Percentiles rank a stretch among this genome's conserved stretches.
Conservation (phyloP, 2,888 invertebrate genomes). For the Formica aserva region DNA sequence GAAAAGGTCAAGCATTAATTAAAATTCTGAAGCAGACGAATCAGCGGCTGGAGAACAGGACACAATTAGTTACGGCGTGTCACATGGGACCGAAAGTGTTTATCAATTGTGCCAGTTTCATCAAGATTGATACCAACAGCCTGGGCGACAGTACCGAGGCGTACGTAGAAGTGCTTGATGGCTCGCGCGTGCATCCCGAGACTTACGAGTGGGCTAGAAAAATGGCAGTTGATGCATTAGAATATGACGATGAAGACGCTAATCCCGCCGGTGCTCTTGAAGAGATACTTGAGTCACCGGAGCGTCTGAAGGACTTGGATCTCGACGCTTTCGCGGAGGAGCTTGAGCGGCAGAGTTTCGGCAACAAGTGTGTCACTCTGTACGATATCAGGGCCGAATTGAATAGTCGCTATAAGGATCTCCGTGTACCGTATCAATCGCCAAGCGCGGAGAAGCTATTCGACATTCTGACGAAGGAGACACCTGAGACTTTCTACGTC, state of each 20-base stretch:
- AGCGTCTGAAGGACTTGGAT: constrained; percentile 97
- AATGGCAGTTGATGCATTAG: constrained; percentile 99
- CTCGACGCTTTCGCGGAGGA: constrained; percentile 99
- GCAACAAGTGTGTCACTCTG: constrained; percentile 96
- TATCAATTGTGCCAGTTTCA: constrained; percentile 99
- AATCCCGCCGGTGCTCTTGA: constrained; percentile 99
- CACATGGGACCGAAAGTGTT: constrained; percentile 99
- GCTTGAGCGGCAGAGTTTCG: constrained; percentile 93
- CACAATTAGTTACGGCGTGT: constrained; percentile 97
- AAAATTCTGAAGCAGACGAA: constrained; percentile 96
- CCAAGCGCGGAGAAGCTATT: constrained; percentile 96
- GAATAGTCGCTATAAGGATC: constrained; percentile 96
- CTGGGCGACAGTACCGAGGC: constrained; percentile 97
- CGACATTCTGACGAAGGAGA: constrained; percentile 98
- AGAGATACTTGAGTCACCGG: constrained; percentile 98
- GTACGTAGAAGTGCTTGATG: constrained; percentile 98
- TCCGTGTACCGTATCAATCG: constrained; percentile 92
- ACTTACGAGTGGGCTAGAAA: constrained; percentile 99
- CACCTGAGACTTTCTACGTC: constrained; percentile 96
- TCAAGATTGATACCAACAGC: constrained; percentile 98
- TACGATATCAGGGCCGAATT: constrained; percentile 99
- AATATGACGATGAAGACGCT: constrained; percentile 98
- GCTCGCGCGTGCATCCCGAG: constrained; percentile 99
- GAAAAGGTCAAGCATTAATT: constrained; percentile 95
- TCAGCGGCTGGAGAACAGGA: constrained; percentile 96